Evolutionary conservation across 2,113 vertebrate species (phyloP), one percentile per base, ranked within the genome.

Genomic region (Eptesicus fuscus): DNA sequence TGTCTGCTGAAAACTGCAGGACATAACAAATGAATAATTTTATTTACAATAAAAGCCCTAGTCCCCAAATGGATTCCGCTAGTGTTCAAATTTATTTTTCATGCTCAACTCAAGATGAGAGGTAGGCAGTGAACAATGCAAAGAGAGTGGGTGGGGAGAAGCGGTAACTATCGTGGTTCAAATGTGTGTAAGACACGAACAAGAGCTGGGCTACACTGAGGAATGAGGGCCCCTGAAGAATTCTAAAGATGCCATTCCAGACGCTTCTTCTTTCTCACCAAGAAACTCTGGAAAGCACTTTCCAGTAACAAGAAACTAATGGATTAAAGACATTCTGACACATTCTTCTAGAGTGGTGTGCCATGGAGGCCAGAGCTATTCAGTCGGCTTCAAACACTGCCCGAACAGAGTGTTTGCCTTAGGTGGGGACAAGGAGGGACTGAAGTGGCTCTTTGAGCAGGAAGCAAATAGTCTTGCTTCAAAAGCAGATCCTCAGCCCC

Each of bases 1-100:
- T 98, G 97, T 98, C 98, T 97, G 83, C 95, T 93, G 97, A 97
- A 98, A 98, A 98, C 98, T 98, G 97, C 77, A 93, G 93, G 95
- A 97, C 94, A 95, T 97, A 98, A 98, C 97, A 98, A 98, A 98
- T 98, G 98, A 98, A 98, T 98, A 97, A 98, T 98, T 98, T 98
- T 98, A 98, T 98, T 98, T 98, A 98, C 97, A 98, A 98, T 98
- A 98, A 97, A 98, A 98, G 95, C 93, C 76, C 87, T 71, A 90
- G 95, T 96, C 93, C 93, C 90, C 96, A 98, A 97, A 97, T 97
- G 94, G 92, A 98, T 98, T 98, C 96, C 89, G 76, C 97, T 98
- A 96, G 98, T 97, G 96, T 86, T 97, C 76, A 97, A 97, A 98
- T 95, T 97, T 94, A 98, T 98, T 98, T 97, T 97, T 98, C 97